Percentiles rank a stretch among this genome's conserved stretches.
Conservation (phyloP, 2,888 invertebrate genomes). For the Chaetoderma sp. region DNA sequence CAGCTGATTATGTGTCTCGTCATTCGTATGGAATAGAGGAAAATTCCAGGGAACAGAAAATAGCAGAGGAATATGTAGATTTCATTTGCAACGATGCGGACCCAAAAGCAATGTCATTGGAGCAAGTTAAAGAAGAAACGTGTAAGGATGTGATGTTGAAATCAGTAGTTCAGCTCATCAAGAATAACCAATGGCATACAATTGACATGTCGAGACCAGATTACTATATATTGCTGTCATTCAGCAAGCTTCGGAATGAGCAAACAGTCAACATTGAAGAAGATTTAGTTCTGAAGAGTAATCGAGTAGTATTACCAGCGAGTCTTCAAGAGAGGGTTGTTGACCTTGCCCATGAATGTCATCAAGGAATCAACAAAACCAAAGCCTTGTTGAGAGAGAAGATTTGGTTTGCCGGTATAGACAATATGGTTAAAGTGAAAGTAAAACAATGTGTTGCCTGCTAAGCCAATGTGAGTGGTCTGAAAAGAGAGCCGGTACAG, state of each 20-base stretch:
- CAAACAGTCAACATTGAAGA: not conserved
- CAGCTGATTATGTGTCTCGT: conserved; percentile 40
- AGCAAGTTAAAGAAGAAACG: not conserved
- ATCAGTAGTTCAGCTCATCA: not conserved
- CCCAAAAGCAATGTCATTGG: not conserved
- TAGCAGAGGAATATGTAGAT: not conserved
- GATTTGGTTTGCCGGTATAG: no score
- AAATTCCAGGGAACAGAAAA: not conserved
- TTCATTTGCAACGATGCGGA: not conserved
- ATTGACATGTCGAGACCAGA: not conserved
- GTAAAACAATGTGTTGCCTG: not conserved
- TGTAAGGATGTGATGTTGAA: not conserved
- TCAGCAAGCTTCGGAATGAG: no score
- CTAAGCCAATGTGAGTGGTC: not conserved
- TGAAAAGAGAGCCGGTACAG: not conserved
- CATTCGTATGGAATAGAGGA: conserved; percentile 27
- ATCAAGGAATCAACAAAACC: no score
- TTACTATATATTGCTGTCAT: no score
- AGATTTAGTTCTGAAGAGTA: not conserved
- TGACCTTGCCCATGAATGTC: not conserved
- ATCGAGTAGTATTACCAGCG: not conserved
- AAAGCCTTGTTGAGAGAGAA: no score
- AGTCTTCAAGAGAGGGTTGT: not conserved
- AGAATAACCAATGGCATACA: no score
- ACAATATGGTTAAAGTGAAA: no score